Base-by-base conservation (phyloP, 2,888 invertebrate species). In the Frankliniella fusca region DNA sequence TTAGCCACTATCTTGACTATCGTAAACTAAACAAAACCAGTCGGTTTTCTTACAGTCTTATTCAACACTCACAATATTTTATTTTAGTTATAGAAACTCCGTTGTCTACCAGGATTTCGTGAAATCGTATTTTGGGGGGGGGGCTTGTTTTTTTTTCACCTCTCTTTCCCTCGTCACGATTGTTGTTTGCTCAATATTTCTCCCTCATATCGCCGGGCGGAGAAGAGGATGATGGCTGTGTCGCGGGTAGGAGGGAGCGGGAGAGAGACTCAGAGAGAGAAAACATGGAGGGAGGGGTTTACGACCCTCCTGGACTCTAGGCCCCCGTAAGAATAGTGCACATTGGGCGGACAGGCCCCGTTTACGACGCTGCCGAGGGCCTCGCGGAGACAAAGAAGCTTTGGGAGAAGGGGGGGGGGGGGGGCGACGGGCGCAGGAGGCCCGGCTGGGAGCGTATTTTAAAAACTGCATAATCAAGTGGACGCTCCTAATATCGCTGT, bases 261-360 rank as follows among this genome's bases (percentile, higher is more conserved):
- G 54, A 54, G 54, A 54, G 61, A 61, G 61, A 61, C 18, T 18
- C 1, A 18, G 61, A 18, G 61, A 11, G 61, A 61, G 61, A 61
- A 18, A 61, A n/a, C n/a, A n/a, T n/a, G n/a, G 61, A 76, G 70
- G 27, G 70, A 27, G 70, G 70, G 27, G 70, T 76, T 76, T 76
- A 76, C 70, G 70, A 76, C 23, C 70, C 27, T 27, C 70, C 23
- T 76, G 70, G 70, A 76, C 70, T 61, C 61, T 61, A n/a, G 61
- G 61, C 61, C 38, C 18, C 61, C 61, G 61, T 61, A 61, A 76
- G 70, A 76, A 76, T 76, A 76, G 70, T 76, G 70, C 70, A 76
- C 70, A 76, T 76, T 76, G 70, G 27, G 70, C 70, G 70, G 70
- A 23, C 70, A 27, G 70, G 70, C 23, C 70, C 70, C 70, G 23